Evolutionary conservation across 2,888 invertebrate species (phyloP).

Genomic region (Anoplius nigerrimus): DNA sequence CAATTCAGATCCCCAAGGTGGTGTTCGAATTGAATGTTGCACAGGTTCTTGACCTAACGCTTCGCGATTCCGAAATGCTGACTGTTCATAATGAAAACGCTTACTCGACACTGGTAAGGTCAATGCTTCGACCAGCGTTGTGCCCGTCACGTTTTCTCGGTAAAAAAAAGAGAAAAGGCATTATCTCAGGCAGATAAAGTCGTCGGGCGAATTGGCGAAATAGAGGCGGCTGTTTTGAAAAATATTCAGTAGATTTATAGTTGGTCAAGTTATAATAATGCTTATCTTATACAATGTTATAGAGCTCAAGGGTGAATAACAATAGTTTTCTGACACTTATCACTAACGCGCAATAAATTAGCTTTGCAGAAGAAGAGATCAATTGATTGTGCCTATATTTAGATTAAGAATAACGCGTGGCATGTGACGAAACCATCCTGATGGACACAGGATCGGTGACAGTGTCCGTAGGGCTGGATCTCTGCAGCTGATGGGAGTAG

Average conservation of each 20-base stretch:
- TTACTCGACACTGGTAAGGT: slow-evolving; percentile 17
- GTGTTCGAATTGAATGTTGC: slow-evolving; percentile 18
- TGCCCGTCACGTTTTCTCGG: background rate
- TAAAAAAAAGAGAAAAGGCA: background rate
- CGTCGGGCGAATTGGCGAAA: too few species aligned
- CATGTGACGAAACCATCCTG: slow-evolving; percentile 68
- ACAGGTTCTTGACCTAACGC: slow-evolving; percentile 57
- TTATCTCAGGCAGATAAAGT: too few species aligned
- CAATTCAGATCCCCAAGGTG: slow-evolving; percentile 33
- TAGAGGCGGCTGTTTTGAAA: too few species aligned
- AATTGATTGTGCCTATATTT: background rate
- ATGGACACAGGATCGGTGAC: slow-evolving; percentile 70
- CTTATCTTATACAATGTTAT: too few species aligned
- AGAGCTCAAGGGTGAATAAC: too few species aligned
- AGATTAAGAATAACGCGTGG: slow-evolving; percentile 60
- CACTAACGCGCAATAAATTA: too few species aligned
- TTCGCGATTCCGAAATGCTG: slow-evolving; percentile 47
- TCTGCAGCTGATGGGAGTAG: slow-evolving; percentile 71
- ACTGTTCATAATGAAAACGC: slow-evolving; percentile 43
- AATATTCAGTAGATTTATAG: too few species aligned
- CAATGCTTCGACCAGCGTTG: slow-evolving; percentile 26
- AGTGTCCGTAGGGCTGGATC: slow-evolving; percentile 70
- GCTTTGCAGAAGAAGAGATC: too few species aligned
- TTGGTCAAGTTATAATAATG: too few species aligned
- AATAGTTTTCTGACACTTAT: too few species aligned